A percentile compares a stretch with the other conserved stretches of the same genome.
phyloP scores from a whole-genome alignment of 2,888 invertebrate species.

The Megaustenia siamemsis region DNA sequence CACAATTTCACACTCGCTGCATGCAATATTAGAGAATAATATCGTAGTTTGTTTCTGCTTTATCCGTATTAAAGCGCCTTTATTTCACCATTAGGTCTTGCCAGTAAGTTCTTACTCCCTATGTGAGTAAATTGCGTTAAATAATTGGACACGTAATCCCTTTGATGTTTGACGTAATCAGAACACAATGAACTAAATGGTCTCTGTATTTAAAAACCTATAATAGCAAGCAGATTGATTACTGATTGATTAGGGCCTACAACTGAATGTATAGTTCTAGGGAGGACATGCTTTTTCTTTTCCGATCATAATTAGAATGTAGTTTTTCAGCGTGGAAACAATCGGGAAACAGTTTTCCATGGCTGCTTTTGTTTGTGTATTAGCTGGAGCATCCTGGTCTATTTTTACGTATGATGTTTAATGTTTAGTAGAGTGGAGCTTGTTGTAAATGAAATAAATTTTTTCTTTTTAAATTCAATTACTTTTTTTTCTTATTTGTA shows the following conservation, averaged over 20 bases:
- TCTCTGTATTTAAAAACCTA: background rate
- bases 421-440: too few relatives aligned
- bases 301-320: background rate
- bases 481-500: too few relatives aligned
- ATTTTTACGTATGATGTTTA: too few relatives aligned
- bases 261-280: background rate
- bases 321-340: background rate
- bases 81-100: background rate
- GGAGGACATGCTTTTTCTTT: background rate
- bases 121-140: background rate
- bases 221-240: background rate
- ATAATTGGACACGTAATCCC: background rate
- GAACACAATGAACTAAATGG: background rate
- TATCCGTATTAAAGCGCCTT: too few relatives aligned
- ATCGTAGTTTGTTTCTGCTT: too few relatives aligned
- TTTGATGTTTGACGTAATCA: slow-evolving; percentile 13
- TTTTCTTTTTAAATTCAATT: too few relatives aligned
- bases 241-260: background rate
- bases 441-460: too few relatives aligned
- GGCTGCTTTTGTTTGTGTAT: background rate
- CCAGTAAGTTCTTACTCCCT: background rate
- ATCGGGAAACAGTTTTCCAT: too few relatives aligned
- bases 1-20: too few relatives aligned
- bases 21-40: too few relatives aligned
- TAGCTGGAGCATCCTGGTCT: too few relatives aligned